phyloP scores from a whole-genome alignment of 2,797 vertebrate species.

The Diplodus puntazzo region DNA sequence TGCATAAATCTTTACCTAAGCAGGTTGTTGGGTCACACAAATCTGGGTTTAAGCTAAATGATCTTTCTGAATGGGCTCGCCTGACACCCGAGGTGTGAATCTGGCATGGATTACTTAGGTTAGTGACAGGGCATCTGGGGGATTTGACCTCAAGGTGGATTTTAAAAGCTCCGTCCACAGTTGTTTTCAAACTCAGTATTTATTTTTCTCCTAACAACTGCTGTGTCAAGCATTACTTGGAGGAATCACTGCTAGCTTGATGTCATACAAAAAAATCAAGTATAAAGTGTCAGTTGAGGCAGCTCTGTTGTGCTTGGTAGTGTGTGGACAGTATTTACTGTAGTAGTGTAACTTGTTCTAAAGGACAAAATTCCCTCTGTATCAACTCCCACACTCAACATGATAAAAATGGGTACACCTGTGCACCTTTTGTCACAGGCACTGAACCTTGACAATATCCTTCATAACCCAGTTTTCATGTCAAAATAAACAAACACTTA shows the following conservation, averaged over 20 bases:
- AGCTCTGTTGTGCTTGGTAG: background rate
- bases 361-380: constrained; percentile 3
- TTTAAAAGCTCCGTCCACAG: constrained; percentile 27
- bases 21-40: constrained; percentile 48
- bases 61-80: constrained; percentile 26
- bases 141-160: constrained; percentile 27
- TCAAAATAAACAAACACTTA: constrained; percentile 18
- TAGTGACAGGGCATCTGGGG: constrained; percentile 18
- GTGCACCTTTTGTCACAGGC: background rate
- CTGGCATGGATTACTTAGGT: constrained; percentile 45
- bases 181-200: constrained; percentile 16
- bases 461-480: constrained; percentile 21
- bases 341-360: background rate
- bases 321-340: background rate
- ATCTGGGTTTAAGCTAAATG: constrained; percentile 56
- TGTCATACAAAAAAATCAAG: constrained; percentile 2
- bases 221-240: background rate
- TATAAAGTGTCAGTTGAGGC: background rate
- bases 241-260: background rate
- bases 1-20: constrained; percentile 40
- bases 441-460: constrained; percentile 17
- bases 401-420: constrained; percentile 4
- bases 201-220: background rate
- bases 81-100: constrained; percentile 48
- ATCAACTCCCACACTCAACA: background rate